phyloP scores from a whole-genome alignment of 2,888 invertebrate species.

The Graphium colonna region DNA sequence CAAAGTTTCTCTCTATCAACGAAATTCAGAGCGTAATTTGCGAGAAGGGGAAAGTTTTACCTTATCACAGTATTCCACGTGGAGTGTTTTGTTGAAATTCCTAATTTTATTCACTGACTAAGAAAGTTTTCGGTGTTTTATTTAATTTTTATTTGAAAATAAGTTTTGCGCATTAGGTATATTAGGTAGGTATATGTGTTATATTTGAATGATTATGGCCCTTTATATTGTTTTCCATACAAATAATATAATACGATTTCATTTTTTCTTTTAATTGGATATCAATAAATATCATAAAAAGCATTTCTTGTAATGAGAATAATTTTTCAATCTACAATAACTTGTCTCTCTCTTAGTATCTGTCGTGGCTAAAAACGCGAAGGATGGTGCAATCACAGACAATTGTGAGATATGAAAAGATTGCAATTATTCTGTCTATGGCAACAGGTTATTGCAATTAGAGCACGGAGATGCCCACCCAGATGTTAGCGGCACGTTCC shows the following conservation, averaged over 20 bases:
- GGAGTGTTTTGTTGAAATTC: conserved; percentile 70
- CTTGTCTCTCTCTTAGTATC: too few species aligned
- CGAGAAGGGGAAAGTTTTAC: conserved; percentile 67
- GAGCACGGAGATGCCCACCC: conserved; percentile 44
- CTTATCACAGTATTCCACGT: conserved; percentile 77
- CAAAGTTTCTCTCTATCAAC: conserved; percentile 74
- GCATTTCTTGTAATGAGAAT: too few species aligned
- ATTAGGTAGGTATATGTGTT: too few species aligned
- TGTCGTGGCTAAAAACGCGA: conserved; percentile 10
- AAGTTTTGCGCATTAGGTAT: neutral
- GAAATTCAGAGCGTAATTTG: conserved; percentile 74
- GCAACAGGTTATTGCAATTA: conserved; percentile 58
- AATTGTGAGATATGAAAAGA: conserved; percentile 7
- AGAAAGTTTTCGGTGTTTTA: conserved; percentile 35
- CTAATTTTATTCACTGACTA: conserved; percentile 58
- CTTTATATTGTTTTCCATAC: too few species aligned
- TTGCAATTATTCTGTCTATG: conserved; percentile 21
- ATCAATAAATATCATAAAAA: too few species aligned
- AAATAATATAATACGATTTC: too few species aligned
- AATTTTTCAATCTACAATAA: too few species aligned
- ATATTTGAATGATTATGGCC: too few species aligned
- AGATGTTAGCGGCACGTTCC: conserved; percentile 69
- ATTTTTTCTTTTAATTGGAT: too few species aligned
- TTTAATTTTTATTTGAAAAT: conserved; percentile 18
- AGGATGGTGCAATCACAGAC: conserved; percentile 24